Evolutionary conservation across 1,140 invertebrate species (phyloP).

Genomic region (Bicyclus anynana): DNA sequence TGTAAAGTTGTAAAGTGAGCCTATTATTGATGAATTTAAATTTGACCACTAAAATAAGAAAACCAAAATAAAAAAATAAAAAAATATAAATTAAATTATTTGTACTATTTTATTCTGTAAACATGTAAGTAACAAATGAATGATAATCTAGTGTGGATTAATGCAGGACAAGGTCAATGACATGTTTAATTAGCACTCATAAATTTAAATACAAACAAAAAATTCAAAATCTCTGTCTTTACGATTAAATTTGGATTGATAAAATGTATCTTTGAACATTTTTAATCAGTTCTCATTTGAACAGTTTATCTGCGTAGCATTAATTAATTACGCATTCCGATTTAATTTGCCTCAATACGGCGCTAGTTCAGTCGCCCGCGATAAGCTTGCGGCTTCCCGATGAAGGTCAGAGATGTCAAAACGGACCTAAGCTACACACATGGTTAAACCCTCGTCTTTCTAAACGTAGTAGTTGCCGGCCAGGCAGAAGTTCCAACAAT

Average conservation of each 20-base stretch:
- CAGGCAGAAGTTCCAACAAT: constrained; percentile 70
- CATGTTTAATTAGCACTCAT: too few relatives aligned
- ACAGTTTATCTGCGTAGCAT: not conserved
- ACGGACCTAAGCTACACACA: constrained; percentile 33
- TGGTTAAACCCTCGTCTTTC: constrained; percentile 27
- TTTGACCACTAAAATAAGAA: too few relatives aligned
- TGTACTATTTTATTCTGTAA: too few relatives aligned
- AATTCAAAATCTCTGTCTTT: too few relatives aligned
- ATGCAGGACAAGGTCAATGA: too few relatives aligned
- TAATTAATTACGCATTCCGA: constrained; percentile 12
- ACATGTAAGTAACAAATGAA: too few relatives aligned
- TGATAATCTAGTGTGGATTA: too few relatives aligned
- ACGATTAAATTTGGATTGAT: not conserved
- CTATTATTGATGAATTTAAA: too few relatives aligned
- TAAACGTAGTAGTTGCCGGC: constrained; percentile 12
- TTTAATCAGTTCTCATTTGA: not conserved
- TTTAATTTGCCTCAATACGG: constrained; percentile 3
- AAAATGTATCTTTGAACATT: not conserved
- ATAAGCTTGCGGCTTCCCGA: constrained; percentile 50
- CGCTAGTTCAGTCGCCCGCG: constrained; percentile 27
- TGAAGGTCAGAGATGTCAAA: constrained; percentile 72
- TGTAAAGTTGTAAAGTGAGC: too few relatives aligned
- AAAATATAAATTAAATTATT: too few relatives aligned
- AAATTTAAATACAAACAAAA: too few relatives aligned
- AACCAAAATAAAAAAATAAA: too few relatives aligned